phyloP scores from a whole-genome alignment of 2,113 vertebrate species.

The Bostrychus sinensis region DNA sequence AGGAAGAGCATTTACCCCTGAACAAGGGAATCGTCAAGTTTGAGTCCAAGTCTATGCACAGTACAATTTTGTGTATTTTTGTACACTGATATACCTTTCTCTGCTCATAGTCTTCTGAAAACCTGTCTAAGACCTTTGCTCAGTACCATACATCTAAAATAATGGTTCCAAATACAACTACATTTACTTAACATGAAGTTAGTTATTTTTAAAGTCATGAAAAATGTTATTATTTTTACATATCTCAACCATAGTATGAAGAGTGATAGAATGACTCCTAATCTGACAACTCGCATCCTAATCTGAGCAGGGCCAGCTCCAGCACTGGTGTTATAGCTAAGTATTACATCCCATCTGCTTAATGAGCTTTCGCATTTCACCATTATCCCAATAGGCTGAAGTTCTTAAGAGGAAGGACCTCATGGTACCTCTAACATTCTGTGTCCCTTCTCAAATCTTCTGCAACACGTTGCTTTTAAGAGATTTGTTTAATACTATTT shows the following conservation, averaged over 20 bases:
- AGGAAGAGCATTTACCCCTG: no score
- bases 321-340: conserved; percentile 47
- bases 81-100: no score
- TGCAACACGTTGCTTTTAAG: no score
- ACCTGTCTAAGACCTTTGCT: no score
- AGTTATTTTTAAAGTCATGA: neutral
- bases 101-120: no score
- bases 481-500: conserved; percentile 5
- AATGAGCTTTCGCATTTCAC: conserved; percentile 58
- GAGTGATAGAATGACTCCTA: conserved; percentile 44
- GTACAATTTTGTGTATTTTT: no score
- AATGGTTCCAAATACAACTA: no score
- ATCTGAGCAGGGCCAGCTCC: conserved; percentile 39
- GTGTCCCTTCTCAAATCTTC: conserved; percentile 16
- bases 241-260: neutral
- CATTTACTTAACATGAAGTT: no score
- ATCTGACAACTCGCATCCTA: conserved; percentile 51
- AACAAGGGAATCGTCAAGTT: no score
- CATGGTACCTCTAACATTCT: conserved; percentile 15
- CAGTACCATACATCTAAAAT: no score
- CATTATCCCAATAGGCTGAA: conserved; percentile 62
- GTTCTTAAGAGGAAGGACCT: conserved; percentile 42
- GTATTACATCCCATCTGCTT: conserved; percentile 61
- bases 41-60: no score
- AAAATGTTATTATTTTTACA: no score